Percentiles rank a stretch among this genome's conserved stretches.
These are phyloP conservation scores for Mechanitis mazaeus DNA, from an alignment of 2,888 invertebrate genomes.

Conservation along the genomic window DNA sequence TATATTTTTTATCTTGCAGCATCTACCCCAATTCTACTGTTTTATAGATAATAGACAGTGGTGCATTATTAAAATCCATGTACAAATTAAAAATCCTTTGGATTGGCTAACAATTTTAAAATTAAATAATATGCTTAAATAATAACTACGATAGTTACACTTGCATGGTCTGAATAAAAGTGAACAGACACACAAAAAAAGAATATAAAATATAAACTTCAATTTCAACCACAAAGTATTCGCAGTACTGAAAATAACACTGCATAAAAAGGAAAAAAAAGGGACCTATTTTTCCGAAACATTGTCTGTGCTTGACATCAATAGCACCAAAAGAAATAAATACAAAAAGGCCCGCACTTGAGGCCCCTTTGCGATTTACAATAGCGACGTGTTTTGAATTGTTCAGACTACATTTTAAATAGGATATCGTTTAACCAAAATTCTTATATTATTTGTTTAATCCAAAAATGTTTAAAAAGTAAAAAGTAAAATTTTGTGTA, in stretches of 20 bases:
- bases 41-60: no score
- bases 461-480: not conserved
- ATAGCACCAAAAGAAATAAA: conserved; percentile 25
- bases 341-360: conserved; percentile 24
- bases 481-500: no score
- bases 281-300: conserved; percentile 21
- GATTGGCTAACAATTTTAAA: no score
- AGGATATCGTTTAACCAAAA: conserved; percentile 2
- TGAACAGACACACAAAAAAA: no score
- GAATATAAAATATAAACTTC: no score
- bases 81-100: no score
- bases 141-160: no score
- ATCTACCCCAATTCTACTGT: no score
- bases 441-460: not conserved
- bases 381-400: conserved; percentile 23
- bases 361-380: conserved; percentile 22
- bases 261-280: conserved; percentile 12
- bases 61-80: no score
- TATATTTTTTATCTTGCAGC: no score
- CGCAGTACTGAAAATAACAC: conserved; percentile 5
- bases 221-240: not conserved
- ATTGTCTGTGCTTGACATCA: conserved; percentile 27
- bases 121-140: no score
- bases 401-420: conserved; percentile 14
- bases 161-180: no score